Base-by-base conservation (phyloP, 2,797 vertebrate genomes). In the Perdix hodgsoniae region DNA sequence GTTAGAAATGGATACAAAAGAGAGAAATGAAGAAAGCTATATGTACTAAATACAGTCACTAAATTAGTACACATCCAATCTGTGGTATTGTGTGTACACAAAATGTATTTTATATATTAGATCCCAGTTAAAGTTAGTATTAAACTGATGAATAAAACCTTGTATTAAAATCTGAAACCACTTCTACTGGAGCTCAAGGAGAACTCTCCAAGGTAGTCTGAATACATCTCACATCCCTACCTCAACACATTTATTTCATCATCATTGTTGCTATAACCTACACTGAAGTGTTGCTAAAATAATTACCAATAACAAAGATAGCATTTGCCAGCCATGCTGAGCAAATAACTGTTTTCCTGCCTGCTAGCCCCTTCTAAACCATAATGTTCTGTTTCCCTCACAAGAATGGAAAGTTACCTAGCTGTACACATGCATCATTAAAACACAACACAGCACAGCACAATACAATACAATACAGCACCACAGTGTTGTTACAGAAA, bases 401-500 rank as follows among this genome's bases (percentile, higher is more conserved):
- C 33, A 73, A 84, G 66, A 88, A 35, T 52, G 37, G 60, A 93
- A 90, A 91, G 23, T 70, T 82, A 70, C 76, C 50, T 63, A 91
- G 23, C 49, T 70, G 8, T 74, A 26, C n/a, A 29, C 12, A 78
- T 45, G 40, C 29, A 60, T 86, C 24, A 64, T 37, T 44, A 13
- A 42, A 66, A 60, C 40, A 33, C 14, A 1, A 1, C 1, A 2
- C 11, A 37, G 31, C 63, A 4, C 1, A 39, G n/a, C 23, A 31
- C 24, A 79, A 29, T 69, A 66, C 31, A 39, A 35, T 26, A 31
- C 24, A 79, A 29, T 69, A 66, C 31, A n/a, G 31, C 19, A 56
- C 31, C 17, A 56, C 31, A n/a, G 37, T 90, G 26, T 27, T 94
- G 67, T 93, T 26, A 59, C 79, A 60, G 65, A 93, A 95, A 94